phyloP scores from a whole-genome alignment of 1,140 invertebrate genomes.

The Propsilocerus akamusi region DNA sequence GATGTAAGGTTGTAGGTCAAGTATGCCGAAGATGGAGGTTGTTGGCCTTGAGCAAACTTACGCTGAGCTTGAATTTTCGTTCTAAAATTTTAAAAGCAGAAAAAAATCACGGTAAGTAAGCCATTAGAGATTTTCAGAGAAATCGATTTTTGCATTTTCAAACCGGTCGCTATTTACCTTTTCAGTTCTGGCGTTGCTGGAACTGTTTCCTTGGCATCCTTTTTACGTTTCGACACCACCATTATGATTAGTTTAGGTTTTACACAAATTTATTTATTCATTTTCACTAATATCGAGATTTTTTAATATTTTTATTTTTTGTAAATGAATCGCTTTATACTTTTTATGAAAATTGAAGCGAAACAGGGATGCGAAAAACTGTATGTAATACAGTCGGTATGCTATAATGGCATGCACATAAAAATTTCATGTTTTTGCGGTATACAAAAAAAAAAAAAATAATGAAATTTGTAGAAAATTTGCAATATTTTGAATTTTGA shows the following conservation, averaged over 20 bases:
- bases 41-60: slow-evolving; percentile 73
- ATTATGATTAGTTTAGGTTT: not conserved
- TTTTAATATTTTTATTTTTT: too few species aligned
- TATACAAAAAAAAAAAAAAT: too few species aligned
- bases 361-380: too few species aligned
- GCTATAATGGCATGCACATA: too few species aligned
- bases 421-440: too few species aligned
- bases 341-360: too few species aligned
- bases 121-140: slow-evolving; percentile 1
- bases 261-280: not conserved
- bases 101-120: slow-evolving; percentile 1
- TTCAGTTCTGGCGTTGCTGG: not conserved
- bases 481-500: too few species aligned
- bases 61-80: slow-evolving; percentile 72
- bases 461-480: too few species aligned
- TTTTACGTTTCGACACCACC: not conserved
- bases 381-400: too few species aligned
- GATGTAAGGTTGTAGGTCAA: slow-evolving; percentile 6
- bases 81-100: slow-evolving; percentile 22
- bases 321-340: too few species aligned
- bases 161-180: not conserved
- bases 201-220: not conserved
- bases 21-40: slow-evolving; percentile 23
- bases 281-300: too few species aligned
- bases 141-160: slow-evolving; percentile 6